These are phyloP conservation scores for Nesoenas mayeri DNA, from an alignment of 2,113 vertebrate species.

Conservation along the genomic window DNA sequence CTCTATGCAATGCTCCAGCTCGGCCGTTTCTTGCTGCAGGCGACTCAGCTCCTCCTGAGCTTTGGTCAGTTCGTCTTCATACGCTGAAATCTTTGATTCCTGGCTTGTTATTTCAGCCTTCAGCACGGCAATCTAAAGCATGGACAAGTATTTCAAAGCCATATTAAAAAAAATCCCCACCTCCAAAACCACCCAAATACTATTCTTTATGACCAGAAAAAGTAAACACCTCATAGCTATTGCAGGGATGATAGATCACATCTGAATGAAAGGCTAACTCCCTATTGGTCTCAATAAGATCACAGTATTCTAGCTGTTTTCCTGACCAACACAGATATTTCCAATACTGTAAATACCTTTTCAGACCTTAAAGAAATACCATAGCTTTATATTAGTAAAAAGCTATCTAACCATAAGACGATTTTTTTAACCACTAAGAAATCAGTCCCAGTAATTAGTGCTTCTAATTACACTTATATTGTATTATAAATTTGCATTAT, in stretches of 20 bases:
- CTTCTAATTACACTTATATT: not conserved
- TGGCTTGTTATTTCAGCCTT: slow-evolving; percentile 89
- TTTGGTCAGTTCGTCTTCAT: slow-evolving; percentile 89
- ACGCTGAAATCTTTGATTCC: slow-evolving; percentile 89
- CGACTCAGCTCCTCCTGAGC: slow-evolving; percentile 88
- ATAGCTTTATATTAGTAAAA: not conserved
- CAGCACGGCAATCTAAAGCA: slow-evolving; percentile 85
- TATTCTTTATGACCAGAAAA: not conserved
- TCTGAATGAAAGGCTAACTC: not conserved
- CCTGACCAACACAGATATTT: not conserved
- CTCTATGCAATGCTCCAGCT: slow-evolving; percentile 88
- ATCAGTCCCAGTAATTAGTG: not conserved
- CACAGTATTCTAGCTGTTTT: not conserved
- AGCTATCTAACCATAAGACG: not conserved
- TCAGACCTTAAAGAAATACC: not conserved
- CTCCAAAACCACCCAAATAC: not conserved
- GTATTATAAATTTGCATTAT: not conserved
- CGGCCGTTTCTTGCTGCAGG: slow-evolving; percentile 91
- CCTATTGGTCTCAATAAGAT: not conserved
- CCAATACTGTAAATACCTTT: not conserved
- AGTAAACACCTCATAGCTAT: not conserved
- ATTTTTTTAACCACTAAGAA: not conserved
- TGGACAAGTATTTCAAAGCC: not conserved
- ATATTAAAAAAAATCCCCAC: not conserved
- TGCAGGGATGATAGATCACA: not conserved